A percentile compares a stretch with the other conserved stretches of the same genome.
Conservation (phyloP, 2,797 vertebrate species). For the Catharus ustulatus region DNA sequence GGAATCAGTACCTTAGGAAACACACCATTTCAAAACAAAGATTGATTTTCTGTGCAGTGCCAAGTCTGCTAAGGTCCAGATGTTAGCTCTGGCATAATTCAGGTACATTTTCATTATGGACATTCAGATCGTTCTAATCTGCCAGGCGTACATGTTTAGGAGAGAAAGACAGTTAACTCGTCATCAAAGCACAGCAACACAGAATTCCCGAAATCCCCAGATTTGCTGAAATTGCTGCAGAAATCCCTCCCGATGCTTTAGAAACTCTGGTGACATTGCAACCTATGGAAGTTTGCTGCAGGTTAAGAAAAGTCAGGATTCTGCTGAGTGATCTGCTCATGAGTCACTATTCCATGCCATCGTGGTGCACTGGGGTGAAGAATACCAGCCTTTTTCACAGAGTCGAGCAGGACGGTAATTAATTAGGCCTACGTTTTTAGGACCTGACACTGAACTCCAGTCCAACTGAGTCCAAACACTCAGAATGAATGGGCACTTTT, state of each 20-base stretch:
- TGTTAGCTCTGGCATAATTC: constrained; percentile 17
- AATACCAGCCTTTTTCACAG: not conserved
- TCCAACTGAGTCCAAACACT: not conserved
- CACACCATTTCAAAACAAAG: constrained; percentile 27
- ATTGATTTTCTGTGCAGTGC: constrained; percentile 13
- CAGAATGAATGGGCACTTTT: not conserved
- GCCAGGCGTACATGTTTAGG: not conserved
- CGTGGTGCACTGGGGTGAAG: not conserved
- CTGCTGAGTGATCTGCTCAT: not conserved
- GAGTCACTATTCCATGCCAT: not conserved
- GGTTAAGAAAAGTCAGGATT: not conserved
- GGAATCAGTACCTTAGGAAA: constrained; percentile 7
- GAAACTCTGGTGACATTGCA: not conserved
- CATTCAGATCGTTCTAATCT: not conserved
- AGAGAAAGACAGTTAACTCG: not conserved
- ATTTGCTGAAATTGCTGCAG: not conserved
- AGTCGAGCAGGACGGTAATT: not conserved
- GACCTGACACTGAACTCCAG: constrained; percentile 5
- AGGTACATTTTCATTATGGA: not conserved
- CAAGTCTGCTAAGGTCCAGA: constrained; percentile 29
- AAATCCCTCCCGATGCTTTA: not conserved
- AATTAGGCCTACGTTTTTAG: not conserved
- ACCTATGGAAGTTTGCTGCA: not conserved
- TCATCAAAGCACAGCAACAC: not conserved
- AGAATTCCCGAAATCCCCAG: not conserved